Conservation (phyloP, 2,888 invertebrate species). For the Sphaeridia pumilis region DNA sequence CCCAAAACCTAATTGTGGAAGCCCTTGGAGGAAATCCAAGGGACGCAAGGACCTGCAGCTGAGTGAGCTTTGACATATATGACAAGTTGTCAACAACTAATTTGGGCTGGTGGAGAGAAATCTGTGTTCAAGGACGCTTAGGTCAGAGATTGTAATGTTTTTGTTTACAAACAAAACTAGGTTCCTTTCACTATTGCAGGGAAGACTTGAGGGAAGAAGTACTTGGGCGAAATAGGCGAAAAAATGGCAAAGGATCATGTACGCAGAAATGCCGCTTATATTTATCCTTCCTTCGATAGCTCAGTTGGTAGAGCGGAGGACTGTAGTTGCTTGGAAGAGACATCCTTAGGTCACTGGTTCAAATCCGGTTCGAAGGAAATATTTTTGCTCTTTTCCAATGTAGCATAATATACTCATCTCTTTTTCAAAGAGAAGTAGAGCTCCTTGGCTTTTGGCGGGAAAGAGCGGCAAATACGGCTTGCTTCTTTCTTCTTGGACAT, state of each 20-base stretch:
- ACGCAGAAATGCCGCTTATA: neutral
- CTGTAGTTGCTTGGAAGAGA: neutral
- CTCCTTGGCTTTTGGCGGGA: neutral
- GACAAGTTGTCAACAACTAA: too few species aligned
- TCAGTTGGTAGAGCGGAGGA: conserved; percentile 11
- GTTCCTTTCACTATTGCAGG: too few species aligned
- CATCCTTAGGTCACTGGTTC: conserved; percentile 10
- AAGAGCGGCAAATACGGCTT: neutral
- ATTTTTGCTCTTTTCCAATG: neutral
- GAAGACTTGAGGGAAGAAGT: too few species aligned
- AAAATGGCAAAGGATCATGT: neutral
- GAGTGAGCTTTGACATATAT: too few species aligned
- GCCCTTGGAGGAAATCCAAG: too few species aligned
- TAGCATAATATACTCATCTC: neutral
- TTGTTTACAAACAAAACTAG: too few species aligned
- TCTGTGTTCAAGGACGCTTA: too few species aligned
- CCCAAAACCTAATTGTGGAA: too few species aligned
- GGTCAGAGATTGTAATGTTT: too few species aligned
- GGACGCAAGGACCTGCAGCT: too few species aligned
- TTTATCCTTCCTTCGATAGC: conserved; percentile 8
- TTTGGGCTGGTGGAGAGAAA: too few species aligned
- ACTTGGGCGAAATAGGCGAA: neutral
- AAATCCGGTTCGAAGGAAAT: conserved; percentile 10
- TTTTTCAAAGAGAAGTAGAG: neutral
- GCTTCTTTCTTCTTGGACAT: too few species aligned